Conservation (phyloP, 2,113 vertebrate species). For the Ageneiosus marmoratus region DNA sequence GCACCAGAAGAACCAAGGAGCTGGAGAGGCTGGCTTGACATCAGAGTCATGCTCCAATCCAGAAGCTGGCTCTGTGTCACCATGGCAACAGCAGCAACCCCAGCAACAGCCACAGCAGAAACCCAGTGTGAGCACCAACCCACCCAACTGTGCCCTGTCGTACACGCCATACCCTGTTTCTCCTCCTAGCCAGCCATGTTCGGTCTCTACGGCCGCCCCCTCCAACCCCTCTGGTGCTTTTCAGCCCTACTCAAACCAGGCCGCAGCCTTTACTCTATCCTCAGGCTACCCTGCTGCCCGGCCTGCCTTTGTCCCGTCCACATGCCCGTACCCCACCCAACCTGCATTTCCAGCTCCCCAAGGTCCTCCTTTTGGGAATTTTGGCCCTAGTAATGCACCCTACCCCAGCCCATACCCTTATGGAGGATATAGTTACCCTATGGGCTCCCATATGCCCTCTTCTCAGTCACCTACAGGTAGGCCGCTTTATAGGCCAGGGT, state of each 20-base stretch:
- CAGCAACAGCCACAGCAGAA: constrained; percentile 58
- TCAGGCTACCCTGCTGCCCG: constrained; percentile 65
- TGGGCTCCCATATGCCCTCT: constrained; percentile 60
- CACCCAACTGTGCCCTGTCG: constrained; percentile 69
- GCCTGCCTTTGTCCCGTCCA: constrained; percentile 51
- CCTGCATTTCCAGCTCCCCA: constrained; percentile 67
- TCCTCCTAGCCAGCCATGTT: constrained; percentile 41
- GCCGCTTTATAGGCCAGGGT: constrained; percentile 72
- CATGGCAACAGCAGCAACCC: constrained; percentile 61
- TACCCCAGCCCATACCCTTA: constrained; percentile 71
- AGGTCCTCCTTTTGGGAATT: constrained; percentile 72
- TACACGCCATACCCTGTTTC: constrained; percentile 60
- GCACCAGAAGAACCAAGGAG: constrained; percentile 64
- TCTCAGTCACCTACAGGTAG: constrained; percentile 70
- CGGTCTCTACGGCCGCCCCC: constrained; percentile 50
- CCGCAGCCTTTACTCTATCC: constrained; percentile 34
- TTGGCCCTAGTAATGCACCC: constrained; percentile 59
- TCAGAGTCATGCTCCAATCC: constrained; percentile 54
- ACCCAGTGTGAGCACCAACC: constrained; percentile 65
- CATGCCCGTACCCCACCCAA: constrained; percentile 73
- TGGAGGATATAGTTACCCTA: constrained; percentile 70
- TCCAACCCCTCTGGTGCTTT: constrained; percentile 61
- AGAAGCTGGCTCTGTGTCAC: constrained; percentile 46
- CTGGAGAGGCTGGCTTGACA: constrained; percentile 54
- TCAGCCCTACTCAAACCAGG: constrained; percentile 67